Percentiles rank a stretch among this genome's conserved stretches.
These are phyloP conservation scores for Agrilus cyanescens DNA, from an alignment of 2,888 invertebrate species.

Conservation along the genomic window DNA sequence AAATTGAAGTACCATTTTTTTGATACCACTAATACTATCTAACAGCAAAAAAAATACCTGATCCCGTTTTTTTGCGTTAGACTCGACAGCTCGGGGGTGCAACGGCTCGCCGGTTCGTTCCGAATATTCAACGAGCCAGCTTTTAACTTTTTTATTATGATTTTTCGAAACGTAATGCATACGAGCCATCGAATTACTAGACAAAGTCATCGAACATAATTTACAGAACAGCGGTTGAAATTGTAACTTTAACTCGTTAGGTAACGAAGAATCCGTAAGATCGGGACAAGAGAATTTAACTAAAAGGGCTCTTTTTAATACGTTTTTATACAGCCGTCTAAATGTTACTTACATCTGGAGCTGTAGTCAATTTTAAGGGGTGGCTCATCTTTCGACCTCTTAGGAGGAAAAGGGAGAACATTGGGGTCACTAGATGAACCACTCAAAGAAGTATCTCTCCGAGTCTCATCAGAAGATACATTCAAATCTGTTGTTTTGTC, in stretches of 20 bases:
- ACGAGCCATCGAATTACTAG: constrained; percentile 37
- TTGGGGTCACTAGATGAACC: too few species aligned
- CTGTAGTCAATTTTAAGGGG: too few species aligned
- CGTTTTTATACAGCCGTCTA: too few species aligned
- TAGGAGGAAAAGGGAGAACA: too few species aligned
- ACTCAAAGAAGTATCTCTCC: too few species aligned
- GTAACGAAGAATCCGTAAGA: constrained; percentile 28
- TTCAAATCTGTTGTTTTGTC: too few species aligned
- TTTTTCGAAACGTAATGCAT: constrained; percentile 43
- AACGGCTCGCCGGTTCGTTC: constrained; percentile 33
- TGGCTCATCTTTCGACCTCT: too few species aligned
- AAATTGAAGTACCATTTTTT: constrained; percentile 1
- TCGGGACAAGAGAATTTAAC: constrained; percentile 25
- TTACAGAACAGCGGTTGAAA: constrained; percentile 41
- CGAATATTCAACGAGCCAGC: constrained; percentile 36
- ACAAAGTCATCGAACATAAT: constrained; percentile 37
- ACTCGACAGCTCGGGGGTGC: constrained; percentile 25
- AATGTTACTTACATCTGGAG: too few species aligned
- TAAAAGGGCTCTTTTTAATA: constrained; percentile 1
- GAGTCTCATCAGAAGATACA: too few species aligned
- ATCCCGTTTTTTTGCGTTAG: too few species aligned
- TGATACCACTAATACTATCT: not conserved
- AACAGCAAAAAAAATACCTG: too few species aligned
- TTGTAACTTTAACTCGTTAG: constrained; percentile 34
- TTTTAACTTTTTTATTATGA: constrained; percentile 41